Conservation (phyloP, 2,797 vertebrate genomes). For the Microtus californicus region DNA sequence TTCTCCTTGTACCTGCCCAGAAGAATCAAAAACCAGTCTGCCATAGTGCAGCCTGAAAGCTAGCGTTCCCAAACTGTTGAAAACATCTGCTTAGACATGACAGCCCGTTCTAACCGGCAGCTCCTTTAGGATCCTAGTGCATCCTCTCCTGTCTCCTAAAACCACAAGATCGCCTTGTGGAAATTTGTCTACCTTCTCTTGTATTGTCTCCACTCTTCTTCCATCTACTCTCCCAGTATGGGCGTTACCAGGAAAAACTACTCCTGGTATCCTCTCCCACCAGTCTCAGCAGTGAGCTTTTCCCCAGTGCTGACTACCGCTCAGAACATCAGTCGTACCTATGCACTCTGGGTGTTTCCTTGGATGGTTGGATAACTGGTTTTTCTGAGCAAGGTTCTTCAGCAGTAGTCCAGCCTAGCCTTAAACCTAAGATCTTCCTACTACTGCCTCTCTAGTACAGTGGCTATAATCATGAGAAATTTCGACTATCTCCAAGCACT, state of each 20-base stretch:
- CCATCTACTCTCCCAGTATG: not conserved
- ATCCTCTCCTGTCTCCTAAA: not conserved
- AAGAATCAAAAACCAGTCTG: slow-evolving; percentile 14
- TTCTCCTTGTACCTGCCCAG: slow-evolving; percentile 53
- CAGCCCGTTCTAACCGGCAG: slow-evolving; percentile 48
- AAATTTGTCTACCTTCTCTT: not conserved
- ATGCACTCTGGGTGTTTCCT: not conserved
- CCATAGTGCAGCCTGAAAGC: slow-evolving; percentile 67
- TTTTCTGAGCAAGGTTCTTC: not conserved
- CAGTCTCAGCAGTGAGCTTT: not conserved
- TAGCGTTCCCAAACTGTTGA: not conserved
- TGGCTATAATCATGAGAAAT: not conserved
- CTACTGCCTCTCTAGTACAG: not conserved
- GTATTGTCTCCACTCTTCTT: slow-evolving; percentile 33
- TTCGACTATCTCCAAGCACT: not conserved
- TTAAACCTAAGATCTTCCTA: not conserved
- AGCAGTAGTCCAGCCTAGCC: too few relatives aligned
- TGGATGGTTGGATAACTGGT: not conserved
- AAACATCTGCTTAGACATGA: slow-evolving; percentile 32
- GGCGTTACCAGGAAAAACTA: accelerated
- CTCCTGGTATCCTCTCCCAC: not conserved
- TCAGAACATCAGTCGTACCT: not conserved
- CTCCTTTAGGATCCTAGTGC: slow-evolving; percentile 42
- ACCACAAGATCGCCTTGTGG: not conserved
- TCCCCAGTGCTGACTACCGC: not conserved